Evolutionary conservation across 1,140 invertebrate species (phyloP), one percentile per base, ranked within the genome.

Genomic region (Cyrtorhinus lividipennis): DNA sequence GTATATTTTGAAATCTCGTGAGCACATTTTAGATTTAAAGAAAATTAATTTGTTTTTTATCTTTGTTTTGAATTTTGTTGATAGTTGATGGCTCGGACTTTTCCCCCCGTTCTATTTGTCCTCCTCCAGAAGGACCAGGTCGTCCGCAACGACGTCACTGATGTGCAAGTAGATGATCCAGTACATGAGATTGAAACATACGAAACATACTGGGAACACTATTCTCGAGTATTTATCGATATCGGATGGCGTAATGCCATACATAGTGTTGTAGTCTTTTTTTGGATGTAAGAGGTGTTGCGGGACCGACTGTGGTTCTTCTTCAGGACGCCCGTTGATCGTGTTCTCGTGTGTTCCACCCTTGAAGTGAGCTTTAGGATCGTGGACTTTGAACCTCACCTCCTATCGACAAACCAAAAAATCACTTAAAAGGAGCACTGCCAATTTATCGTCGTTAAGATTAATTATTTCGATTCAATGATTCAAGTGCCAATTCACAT

Each of bases 141-240:
- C 91, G 73, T 93, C 90, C 72, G 89, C 89, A 63, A 93, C 87
- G 65, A 93, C 89, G 78, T 93, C 91, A 69, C 90, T 93, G 72
- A 95, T 93, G 80, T 95, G 91, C 67, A 95, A 79, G 72, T 95
- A 95, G 69, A 95, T 95, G 73, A 95, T 93, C 92, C 92, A 96
- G 76, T 96, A 95, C 91, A 94, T 95, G 59, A 95, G 82, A 75
- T 96, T 95, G 81, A 96, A 96, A 76, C 92, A 94, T 66, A 95
- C 88, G 79, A 96, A 96, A 78, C 91, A 94, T 56, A 96, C 91
- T 5, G 92, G 92, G 75, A 95, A 95, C 69, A 95, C 89, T 74
- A 95, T 93, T 70, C 92, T 83, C 30, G 90, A 93, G 73, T 95
- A 95, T 77, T 95, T 96, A 81, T 96, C 92, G 75, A 96, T 95